Evolutionary conservation across 2,797 vertebrate genomes (phyloP).

Genomic region (Diceros bicornis): DNA sequence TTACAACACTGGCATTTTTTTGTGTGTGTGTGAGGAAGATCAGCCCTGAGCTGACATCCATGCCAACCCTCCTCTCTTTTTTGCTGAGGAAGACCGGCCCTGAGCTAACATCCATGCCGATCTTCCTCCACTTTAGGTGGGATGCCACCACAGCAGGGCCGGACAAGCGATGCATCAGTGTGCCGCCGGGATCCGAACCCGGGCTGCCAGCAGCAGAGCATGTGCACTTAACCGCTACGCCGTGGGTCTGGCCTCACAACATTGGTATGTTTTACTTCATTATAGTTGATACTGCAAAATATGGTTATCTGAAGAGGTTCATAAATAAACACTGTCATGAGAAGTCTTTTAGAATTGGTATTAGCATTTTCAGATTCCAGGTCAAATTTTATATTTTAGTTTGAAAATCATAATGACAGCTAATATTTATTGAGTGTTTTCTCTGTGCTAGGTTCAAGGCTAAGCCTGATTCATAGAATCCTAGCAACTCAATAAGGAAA

Average conservation of each 20-base stretch:
- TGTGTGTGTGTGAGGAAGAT: too few species aligned
- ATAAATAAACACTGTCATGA: neutral
- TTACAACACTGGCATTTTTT: neutral
- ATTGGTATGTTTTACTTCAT: neutral
- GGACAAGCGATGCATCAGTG: too few species aligned
- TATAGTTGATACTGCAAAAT: neutral
- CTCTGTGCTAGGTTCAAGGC: neutral
- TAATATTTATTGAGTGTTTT: neutral
- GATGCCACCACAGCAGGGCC: too few species aligned
- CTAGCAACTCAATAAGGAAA: neutral
- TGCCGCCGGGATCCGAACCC: too few species aligned
- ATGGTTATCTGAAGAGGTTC: neutral
- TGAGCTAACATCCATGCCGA: too few species aligned
- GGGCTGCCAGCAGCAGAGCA: too few species aligned
- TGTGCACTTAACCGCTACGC: too few species aligned
- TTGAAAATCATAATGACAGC: neutral
- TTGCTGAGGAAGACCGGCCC: too few species aligned
- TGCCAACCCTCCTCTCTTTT: too few species aligned
- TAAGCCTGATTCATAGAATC: neutral
- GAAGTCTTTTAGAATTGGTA: neutral
- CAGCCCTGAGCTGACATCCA: too few species aligned
- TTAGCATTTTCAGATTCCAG: slow-evolving; percentile 15
- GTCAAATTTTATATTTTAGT: neutral
- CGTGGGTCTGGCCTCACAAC: too few species aligned
- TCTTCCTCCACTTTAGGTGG: too few species aligned